phyloP scores from a whole-genome alignment of 64 coral and sea anemone genomes.

The Stylophora pistillata region DNA sequence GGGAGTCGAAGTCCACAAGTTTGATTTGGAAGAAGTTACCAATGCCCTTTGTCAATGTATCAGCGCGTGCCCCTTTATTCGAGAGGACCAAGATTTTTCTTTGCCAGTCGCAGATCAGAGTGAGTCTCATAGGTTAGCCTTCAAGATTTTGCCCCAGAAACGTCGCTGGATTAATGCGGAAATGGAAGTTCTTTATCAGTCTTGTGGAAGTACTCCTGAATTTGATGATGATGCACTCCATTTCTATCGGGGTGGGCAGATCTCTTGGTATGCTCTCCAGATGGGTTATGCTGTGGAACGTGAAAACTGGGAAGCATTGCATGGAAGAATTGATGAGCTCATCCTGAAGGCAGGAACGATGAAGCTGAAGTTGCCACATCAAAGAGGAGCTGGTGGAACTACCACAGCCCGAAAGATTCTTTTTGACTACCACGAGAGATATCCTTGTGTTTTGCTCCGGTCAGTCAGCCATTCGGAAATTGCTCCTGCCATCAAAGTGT shows the following conservation, averaged over 20 bases:
- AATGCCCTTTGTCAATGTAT: conserved; percentile 32
- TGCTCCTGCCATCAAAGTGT: conserved; percentile 36
- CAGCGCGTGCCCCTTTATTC: neutral
- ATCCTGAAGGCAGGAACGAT: conserved; percentile 36
- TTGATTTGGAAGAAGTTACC: conserved; percentile 42
- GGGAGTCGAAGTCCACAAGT: neutral
- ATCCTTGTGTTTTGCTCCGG: conserved; percentile 65
- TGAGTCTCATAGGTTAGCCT: neutral
- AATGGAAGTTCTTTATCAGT: conserved; percentile 47
- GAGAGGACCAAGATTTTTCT: conserved; percentile 55
- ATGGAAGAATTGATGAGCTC: conserved; percentile 18
- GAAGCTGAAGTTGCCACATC: conserved; percentile 31
- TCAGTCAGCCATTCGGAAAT: conserved; percentile 42
- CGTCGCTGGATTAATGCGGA: conserved; percentile 61
- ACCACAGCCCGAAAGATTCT: conserved; percentile 64
- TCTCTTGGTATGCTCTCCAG: conserved; percentile 74
- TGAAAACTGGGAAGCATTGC: conserved; percentile 21
- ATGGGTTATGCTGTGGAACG: conserved; percentile 68
- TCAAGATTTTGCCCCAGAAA: conserved; percentile 3
- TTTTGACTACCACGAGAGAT: conserved; percentile 47
- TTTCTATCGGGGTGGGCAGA: conserved; percentile 70
- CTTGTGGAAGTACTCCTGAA: conserved; percentile 53
- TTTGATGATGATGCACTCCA: conserved; percentile 55
- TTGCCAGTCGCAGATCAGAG: conserved; percentile 34
- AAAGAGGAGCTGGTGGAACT: conserved; percentile 77